Evolutionary conservation across 2,797 vertebrate species (phyloP), one percentile per base, ranked within the genome.

Genomic region (Mus spretus): DNA sequence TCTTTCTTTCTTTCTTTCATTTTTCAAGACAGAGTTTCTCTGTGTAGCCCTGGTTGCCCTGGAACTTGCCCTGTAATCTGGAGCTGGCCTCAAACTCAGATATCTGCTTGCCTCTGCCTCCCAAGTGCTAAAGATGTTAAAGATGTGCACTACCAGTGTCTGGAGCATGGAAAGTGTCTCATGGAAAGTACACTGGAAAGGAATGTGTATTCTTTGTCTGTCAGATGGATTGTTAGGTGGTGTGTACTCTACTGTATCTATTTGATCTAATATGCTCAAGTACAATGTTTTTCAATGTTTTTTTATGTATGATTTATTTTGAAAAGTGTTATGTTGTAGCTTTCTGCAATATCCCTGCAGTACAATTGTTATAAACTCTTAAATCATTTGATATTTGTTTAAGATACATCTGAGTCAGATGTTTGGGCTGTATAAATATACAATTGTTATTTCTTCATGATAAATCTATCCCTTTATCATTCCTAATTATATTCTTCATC

Each of bases 1-100:
- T 10, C 3, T 11, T 3, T 13, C 2, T 31, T 11, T 13, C 5
- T 31, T 12, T 13, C 1, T 20, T 37, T 72, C n/a, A 15, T 70
- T n/a, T 37, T 72, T 72, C 67, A 70, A 72, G 40, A 57, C 37
- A 84, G 37, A 4, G 26, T 63, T 40, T 31, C 14, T 19, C 75
- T 78, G 75, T 77, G 75, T 77, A 47, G 24, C 12, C 75, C 13
- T 28, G 24, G 40, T 14, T 77, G 24, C 7, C 24, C 12, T 8
- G 3, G 75, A 28, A 77, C 13, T 47, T 26, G 7, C 44, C 47
- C 75, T 28, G 40, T 28, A 28, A 77, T 24, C 24, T 47, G 75
- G 59, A 61, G 3, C 40, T 47, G 24, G 44, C 44, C 13, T 77
- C 40, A 28, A 15, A 47, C 44, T 77, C 44, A 77, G 22, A 44